Percentiles rank a stretch among this genome's conserved stretches.
Conservation (phyloP, 1,140 invertebrate species). For the Zaprionus ornatus region DNA sequence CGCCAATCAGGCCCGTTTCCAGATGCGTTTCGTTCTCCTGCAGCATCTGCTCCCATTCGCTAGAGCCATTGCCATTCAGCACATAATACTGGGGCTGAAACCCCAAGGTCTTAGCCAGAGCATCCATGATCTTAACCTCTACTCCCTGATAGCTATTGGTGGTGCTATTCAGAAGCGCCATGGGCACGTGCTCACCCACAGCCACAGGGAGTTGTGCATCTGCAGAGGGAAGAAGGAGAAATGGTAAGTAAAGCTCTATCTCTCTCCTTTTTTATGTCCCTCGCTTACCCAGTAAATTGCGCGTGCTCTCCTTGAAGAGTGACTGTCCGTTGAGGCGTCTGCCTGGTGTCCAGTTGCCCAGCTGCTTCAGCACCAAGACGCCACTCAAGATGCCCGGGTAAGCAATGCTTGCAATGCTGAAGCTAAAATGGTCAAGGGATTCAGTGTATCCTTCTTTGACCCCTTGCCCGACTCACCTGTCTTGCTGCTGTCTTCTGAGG, state of each 20-base stretch:
- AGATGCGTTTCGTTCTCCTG: slow-evolving; percentile 52
- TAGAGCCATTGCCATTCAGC: slow-evolving; percentile 85
- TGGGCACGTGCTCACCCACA: slow-evolving; percentile 89
- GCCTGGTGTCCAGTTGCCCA: slow-evolving; percentile 49
- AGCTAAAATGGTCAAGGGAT: slow-evolving; percentile 26
- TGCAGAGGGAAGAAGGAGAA: slow-evolving; percentile 84
- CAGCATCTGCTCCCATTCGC: slow-evolving; percentile 88
- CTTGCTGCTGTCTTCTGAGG: slow-evolving; percentile 72
- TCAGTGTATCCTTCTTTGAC: neutral
- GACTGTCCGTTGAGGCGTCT: slow-evolving; percentile 34
- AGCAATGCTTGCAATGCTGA: slow-evolving; percentile 87
- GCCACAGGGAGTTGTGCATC: slow-evolving; percentile 86
- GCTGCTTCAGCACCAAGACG: slow-evolving; percentile 49
- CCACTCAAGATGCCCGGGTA: slow-evolving; percentile 86
- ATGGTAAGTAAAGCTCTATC: slow-evolving; percentile 40
- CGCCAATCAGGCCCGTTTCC: slow-evolving; percentile 87
- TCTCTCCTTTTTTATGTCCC: neutral
- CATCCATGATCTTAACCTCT: slow-evolving; percentile 88
- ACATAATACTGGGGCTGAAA: slow-evolving; percentile 87
- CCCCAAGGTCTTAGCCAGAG: slow-evolving; percentile 88
- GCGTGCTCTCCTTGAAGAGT: slow-evolving; percentile 59
- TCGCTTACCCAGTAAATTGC: slow-evolving; percentile 55
- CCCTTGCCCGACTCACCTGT: slow-evolving; percentile 26
- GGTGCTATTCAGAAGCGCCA: slow-evolving; percentile 84
- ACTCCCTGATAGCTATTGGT: slow-evolving; percentile 85